These are phyloP conservation scores for Siniperca chuatsi DNA, from an alignment of 2,113 vertebrate species.

Conservation along the genomic window DNA sequence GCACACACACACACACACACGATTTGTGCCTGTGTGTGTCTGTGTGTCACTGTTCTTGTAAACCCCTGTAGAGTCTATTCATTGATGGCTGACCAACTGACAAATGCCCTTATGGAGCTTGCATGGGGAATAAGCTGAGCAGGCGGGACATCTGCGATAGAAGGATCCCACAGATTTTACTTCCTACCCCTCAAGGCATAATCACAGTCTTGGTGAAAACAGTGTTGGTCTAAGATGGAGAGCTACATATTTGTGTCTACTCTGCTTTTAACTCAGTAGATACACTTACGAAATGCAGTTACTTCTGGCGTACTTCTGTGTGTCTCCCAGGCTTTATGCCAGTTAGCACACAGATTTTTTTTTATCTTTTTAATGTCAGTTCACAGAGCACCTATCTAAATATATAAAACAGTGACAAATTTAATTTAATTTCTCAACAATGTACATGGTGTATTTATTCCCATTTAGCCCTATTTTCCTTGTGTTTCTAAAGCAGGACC, in stretches of 20 bases:
- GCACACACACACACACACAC: not conserved
- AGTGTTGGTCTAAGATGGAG: slow-evolving; percentile 20
- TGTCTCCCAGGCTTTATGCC: slow-evolving; percentile 2
- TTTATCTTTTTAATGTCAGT: not conserved
- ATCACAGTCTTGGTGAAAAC: slow-evolving; percentile 34
- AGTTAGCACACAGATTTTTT: not conserved
- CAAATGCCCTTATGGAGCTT: slow-evolving; percentile 51
- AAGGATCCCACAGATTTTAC: slow-evolving; percentile 53
- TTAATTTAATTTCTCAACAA: not conserved
- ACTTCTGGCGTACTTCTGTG: not conserved
- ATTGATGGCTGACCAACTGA: slow-evolving; percentile 63
- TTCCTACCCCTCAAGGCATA: slow-evolving; percentile 42
- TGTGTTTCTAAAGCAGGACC: not conserved
- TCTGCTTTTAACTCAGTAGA: slow-evolving; percentile 2
- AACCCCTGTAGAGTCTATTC: slow-evolving; percentile 50
- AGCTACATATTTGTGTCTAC: not conserved
- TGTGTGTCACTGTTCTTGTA: slow-evolving; percentile 42
- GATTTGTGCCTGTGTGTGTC: slow-evolving; percentile 9
- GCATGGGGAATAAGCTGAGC: slow-evolving; percentile 46
- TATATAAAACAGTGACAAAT: not conserved
- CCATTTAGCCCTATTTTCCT: not conserved
- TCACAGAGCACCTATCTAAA: not conserved
- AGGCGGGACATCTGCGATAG: slow-evolving; percentile 48
- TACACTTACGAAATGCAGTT: not conserved
- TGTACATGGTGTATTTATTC: not conserved